phyloP scores from a whole-genome alignment of 1,140 invertebrate genomes.

The Globodera ellingtonae region DNA sequence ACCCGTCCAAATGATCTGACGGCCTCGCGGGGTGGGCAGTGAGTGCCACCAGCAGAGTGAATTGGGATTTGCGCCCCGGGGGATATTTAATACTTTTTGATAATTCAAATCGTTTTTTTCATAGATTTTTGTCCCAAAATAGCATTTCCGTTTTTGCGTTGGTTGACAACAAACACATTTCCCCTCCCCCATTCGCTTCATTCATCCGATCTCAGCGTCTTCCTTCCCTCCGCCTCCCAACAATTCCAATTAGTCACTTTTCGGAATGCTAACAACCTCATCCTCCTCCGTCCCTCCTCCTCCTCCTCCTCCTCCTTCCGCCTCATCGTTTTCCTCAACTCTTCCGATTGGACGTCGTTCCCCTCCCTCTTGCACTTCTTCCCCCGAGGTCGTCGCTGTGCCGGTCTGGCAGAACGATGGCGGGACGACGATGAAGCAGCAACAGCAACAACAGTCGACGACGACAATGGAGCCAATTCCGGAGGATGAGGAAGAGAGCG shows the following conservation, averaged over 20 bases:
- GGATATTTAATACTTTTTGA: too few relatives aligned
- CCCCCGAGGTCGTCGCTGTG: conserved; percentile 3
- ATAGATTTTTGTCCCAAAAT: too few relatives aligned
- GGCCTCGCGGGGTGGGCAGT: too few relatives aligned
- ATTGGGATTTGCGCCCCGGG: too few relatives aligned
- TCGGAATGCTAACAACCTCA: not conserved
- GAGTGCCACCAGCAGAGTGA: too few relatives aligned
- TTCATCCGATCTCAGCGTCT: not conserved
- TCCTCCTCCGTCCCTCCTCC: not conserved
- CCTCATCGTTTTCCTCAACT: not conserved
- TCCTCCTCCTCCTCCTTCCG: not conserved
- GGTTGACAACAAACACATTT: not conserved
- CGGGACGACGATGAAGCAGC: not conserved
- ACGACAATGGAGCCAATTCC: conserved; percentile 30
- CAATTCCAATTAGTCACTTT: not conserved
- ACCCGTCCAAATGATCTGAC: not conserved
- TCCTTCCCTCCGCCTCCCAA: not conserved
- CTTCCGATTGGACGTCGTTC: not conserved
- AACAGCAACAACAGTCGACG: not conserved
- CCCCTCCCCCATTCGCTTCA: not conserved
- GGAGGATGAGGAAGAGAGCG: conserved; percentile 21
- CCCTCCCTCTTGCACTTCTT: conserved; percentile 1
- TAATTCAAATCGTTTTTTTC: not conserved
- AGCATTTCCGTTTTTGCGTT: not conserved
- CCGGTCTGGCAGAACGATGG: not conserved